A percentile compares a stretch with the other conserved stretches of the same genome.
These are phyloP conservation scores for Brotula barbata DNA, from an alignment of 2,797 vertebrate genomes.

Conservation along the genomic window DNA sequence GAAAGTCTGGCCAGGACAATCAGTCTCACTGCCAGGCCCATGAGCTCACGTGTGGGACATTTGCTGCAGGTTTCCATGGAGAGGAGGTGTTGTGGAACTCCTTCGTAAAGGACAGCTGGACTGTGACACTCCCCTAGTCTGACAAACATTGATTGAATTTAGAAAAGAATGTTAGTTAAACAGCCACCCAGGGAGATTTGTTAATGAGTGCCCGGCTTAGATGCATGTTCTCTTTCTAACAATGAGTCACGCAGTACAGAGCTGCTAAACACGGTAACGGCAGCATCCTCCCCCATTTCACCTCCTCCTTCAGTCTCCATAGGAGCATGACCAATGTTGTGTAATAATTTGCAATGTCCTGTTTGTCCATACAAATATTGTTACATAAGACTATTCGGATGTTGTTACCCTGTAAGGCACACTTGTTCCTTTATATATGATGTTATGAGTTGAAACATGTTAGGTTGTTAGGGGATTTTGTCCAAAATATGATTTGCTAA, in stretches of 20 bases:
- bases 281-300: constrained; percentile 63
- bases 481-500: too few species aligned
- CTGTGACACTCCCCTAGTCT: constrained; percentile 37
- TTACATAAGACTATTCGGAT: constrained; percentile 54
- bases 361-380: constrained; percentile 42
- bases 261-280: constrained; percentile 45
- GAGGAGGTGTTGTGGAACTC: constrained; percentile 12
- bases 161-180: constrained; percentile 64
- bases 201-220: constrained; percentile 71
- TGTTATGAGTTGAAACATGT: background rate
- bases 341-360: constrained; percentile 62
- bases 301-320: constrained; percentile 49
- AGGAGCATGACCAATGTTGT: constrained; percentile 58
- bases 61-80: constrained; percentile 18
- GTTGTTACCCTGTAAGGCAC: constrained; percentile 20
- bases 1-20: constrained; percentile 7
- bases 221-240: constrained; percentile 59
- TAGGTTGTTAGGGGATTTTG: too few species aligned
- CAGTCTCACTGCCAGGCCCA: background rate
- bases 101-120: constrained; percentile 40
- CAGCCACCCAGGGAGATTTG: constrained; percentile 67
- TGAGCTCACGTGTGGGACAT: background rate
- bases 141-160: constrained; percentile 71
- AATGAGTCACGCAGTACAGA: constrained; percentile 62
- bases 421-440: constrained; percentile 3